Evolutionary conservation across 2,113 vertebrate species (phyloP).

Genomic region (Sphaerodactylus townsendi): DNA sequence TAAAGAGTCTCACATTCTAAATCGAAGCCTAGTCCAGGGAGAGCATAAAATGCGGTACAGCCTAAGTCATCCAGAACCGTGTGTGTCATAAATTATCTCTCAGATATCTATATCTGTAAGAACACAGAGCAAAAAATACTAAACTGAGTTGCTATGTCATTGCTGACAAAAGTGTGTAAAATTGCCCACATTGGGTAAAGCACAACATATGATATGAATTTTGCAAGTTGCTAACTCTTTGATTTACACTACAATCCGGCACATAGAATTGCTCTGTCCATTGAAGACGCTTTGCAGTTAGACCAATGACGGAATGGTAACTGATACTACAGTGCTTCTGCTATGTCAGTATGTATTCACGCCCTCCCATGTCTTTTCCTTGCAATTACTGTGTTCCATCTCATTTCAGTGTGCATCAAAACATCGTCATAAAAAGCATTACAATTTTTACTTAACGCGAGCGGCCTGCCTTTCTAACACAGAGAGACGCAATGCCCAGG

Average conservation of each 20-base stretch:
- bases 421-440: slow-evolving; percentile 19
- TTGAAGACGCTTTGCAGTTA: not conserved
- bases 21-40: not conserved
- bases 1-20: not conserved
- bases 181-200: slow-evolving; percentile 75
- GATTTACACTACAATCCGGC: slow-evolving; percentile 42
- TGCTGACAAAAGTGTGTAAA: slow-evolving; percentile 29
- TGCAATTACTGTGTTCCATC: slow-evolving; percentile 1
- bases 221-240: slow-evolving; percentile 44
- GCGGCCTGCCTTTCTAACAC: slow-evolving; percentile 4
- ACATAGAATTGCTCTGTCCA: slow-evolving; percentile 28
- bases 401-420: slow-evolving; percentile 35
- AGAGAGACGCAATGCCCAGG: not conserved
- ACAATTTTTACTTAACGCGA: slow-evolving; percentile 5
- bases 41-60: not conserved
- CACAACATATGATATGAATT: slow-evolving; percentile 35
- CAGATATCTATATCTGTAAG: not conserved
- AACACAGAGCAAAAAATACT: slow-evolving; percentile 6
- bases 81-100: not conserved
- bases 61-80: not conserved
- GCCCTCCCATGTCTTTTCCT: slow-evolving; percentile 16
- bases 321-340: slow-evolving; percentile 46
- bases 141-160: slow-evolving; percentile 21
- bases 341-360: slow-evolving; percentile 10
- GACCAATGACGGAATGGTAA: slow-evolving; percentile 36